A percentile compares a stretch with the other conserved stretches of the same genome.
Evolutionary conservation across 2,113 vertebrate genomes (phyloP).

Genomic region (Clinocottus analis): DNA sequence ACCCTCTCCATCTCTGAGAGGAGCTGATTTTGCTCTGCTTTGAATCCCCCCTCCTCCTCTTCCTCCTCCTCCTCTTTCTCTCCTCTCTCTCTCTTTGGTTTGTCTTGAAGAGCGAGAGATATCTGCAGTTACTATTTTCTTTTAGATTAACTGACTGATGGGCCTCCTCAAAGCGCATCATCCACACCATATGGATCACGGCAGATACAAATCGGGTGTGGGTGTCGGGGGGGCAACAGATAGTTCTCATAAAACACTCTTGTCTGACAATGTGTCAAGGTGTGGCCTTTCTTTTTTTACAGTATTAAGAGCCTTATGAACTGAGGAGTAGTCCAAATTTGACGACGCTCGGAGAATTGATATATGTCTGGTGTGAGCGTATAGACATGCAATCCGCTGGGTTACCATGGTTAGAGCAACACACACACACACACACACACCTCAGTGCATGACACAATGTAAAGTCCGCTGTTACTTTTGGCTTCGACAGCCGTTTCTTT

Average conservation of each 20-base stretch:
- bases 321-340: slow-evolving; percentile 51
- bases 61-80: not conserved
- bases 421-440: slow-evolving; percentile 58
- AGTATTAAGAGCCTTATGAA: slow-evolving; percentile 40
- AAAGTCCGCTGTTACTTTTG: slow-evolving; percentile 72
- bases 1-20: slow-evolving; percentile 77
- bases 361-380: slow-evolving; percentile 48
- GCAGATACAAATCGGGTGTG: slow-evolving; percentile 76
- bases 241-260: slow-evolving; percentile 70
- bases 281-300: slow-evolving; percentile 57
- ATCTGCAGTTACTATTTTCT: slow-evolving; percentile 76
- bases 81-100: slow-evolving; percentile 57
- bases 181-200: slow-evolving; percentile 75
- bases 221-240: slow-evolving; percentile 61
- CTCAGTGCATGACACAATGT: slow-evolving; percentile 64
- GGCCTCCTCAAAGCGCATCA: slow-evolving; percentile 75
- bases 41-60: slow-evolving; percentile 56
- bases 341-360: slow-evolving; percentile 29
- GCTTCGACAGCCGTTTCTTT: slow-evolving; percentile 67
- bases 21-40: slow-evolving; percentile 73
- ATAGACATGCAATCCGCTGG: slow-evolving; percentile 58
- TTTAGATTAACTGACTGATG: slow-evolving; percentile 81
- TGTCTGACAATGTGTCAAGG: slow-evolving; percentile 67
- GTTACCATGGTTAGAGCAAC: slow-evolving; percentile 64
- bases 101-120: slow-evolving; percentile 67